Evolutionary conservation across 2,113 vertebrate genomes (phyloP), one percentile per base, ranked within the genome.

Genomic region (Syrmaticus mikado): DNA sequence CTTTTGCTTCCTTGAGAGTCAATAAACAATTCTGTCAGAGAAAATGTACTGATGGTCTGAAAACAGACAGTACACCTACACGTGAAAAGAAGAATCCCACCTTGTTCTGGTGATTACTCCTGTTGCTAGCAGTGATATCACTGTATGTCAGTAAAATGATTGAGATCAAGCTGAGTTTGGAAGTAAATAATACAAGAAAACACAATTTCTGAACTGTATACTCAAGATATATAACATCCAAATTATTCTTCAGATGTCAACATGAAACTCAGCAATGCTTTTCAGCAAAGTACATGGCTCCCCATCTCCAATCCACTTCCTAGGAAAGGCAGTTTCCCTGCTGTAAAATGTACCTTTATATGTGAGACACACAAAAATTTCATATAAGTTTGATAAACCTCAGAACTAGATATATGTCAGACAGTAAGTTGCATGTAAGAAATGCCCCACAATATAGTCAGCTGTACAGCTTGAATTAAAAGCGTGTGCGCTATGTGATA

Each of bases 161-260:
- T 11, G 50, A 34, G 4, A 53, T 24, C 15, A 36, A 6, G 11
- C 25, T 40, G 21, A 22, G 14, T 36, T 62, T 43, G 34, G 84
- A 16, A 38, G 11, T 3, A 72, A 62, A 28, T 0, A 0, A 50
- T n/a, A 7, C 32, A 45, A n/a, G 6, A n/a, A 11, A 30, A 57
- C 4, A 2, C 36, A 34, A 19, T 40, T 50, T 80, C 38, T 83
- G 38, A 36, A 1, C 24, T 43, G 2, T 18, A 5, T 3, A 1
- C 19, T 67, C 61, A 4, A 8, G 15, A 8, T 43, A 30, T 0
- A 55, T 50, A 75, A 12, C 4, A 45, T 11, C 25, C 19, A 67
- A 16, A 9, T 11, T 68, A 25, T 73, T 60, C 17, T 53, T 86
- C 40, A 50, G 32, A 11, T 55, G 20, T 43, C 52, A 53, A 7